Evolutionary conservation across 2,888 invertebrate species (phyloP).

Genomic region (Eurytoma californica): DNA sequence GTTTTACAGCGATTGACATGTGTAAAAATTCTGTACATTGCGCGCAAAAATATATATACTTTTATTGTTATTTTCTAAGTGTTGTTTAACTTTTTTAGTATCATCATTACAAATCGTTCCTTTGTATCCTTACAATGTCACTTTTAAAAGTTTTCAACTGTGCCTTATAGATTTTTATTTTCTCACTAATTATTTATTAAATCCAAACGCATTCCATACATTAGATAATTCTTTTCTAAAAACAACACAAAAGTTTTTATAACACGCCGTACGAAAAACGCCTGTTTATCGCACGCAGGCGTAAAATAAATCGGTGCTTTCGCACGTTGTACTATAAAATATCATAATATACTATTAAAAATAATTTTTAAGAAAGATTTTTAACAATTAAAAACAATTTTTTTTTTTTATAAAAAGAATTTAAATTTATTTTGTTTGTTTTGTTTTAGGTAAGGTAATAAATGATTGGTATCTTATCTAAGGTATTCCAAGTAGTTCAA

Average conservation of each 20-base stretch:
- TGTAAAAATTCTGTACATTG: conserved; percentile 54
- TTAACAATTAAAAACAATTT: conserved; percentile 1
- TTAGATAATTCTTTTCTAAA: no score
- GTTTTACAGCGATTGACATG: conserved; percentile 79
- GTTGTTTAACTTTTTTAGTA: conserved; percentile 4
- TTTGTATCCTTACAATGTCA: background rate
- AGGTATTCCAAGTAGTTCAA: background rate
- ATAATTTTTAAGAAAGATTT: background rate
- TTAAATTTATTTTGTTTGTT: conserved; percentile 11
- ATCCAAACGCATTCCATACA: no score
- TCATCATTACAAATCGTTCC: background rate
- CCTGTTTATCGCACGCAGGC: no score
- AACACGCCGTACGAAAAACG: no score
- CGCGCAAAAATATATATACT: conserved; percentile 49
- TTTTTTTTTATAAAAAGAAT: background rate
- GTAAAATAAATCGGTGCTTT: no score
- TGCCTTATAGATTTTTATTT: no score
- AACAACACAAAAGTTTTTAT: no score
- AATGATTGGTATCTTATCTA: conserved; percentile 40
- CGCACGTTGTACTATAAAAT: no score
- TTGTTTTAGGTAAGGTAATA: conserved; percentile 49
- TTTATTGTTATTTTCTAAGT: conserved; percentile 57
- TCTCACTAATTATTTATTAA: background rate
- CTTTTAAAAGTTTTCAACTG: no score
- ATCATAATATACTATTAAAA: no score